These are phyloP conservation scores for Lycodopsis pacificus DNA, from an alignment of 2,797 vertebrate genomes.

Conservation along the genomic window DNA sequence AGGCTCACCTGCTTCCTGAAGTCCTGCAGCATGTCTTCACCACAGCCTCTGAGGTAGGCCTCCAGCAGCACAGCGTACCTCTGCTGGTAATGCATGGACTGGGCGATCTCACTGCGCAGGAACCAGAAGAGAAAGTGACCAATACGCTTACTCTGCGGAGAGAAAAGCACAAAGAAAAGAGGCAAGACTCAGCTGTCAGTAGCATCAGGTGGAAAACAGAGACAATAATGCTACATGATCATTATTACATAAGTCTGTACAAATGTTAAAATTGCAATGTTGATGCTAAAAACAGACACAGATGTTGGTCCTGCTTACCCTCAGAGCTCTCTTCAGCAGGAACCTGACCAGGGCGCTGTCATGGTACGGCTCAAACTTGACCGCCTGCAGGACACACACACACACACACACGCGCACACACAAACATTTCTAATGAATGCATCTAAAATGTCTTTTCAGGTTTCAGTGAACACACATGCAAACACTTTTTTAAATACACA, in stretches of 20 bases:
- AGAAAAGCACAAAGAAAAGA: neutral
- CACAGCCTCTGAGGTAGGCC: constrained; percentile 95
- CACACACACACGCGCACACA: constrained; percentile 29
- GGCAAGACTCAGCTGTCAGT: neutral
- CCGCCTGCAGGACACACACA: constrained; percentile 84
- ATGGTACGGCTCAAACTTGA: constrained; percentile 99
- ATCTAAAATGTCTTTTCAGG: neutral
- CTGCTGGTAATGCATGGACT: constrained; percentile 98
- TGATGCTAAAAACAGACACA: neutral
- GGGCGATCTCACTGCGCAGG: constrained; percentile 97
- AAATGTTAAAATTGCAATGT: neutral
- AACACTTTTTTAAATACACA: neutral
- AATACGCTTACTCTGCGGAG: constrained; percentile 93
- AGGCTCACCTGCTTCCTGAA: constrained; percentile 88
- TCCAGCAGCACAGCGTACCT: constrained; percentile 96
- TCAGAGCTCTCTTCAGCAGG: constrained; percentile 93
- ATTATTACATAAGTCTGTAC: neutral
- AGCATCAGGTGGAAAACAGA: neutral
- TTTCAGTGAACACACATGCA: neutral
- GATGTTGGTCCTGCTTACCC: constrained; percentile 82
- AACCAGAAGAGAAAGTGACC: constrained; percentile 99
- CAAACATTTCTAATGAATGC: neutral
- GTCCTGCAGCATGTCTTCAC: constrained; percentile 93
- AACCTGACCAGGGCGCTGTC: constrained; percentile 96
- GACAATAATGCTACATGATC: neutral